Percentiles rank a stretch among this genome's conserved stretches.
Evolutionary conservation across 1,140 invertebrate species (phyloP).

Genomic region (Holotrichia oblita): DNA sequence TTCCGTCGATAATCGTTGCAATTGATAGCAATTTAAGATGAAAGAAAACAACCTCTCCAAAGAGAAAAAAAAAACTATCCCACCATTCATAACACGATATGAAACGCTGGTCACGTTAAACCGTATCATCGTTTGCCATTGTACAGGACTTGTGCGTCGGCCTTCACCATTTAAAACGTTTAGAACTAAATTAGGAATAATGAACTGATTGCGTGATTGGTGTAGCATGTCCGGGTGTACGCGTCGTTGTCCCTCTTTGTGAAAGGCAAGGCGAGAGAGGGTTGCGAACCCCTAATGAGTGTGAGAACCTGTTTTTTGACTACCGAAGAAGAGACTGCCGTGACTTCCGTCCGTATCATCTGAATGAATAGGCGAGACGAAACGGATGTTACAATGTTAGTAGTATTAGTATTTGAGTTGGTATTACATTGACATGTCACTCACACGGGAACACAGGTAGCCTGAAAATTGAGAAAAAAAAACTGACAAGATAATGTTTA

Average conservation of each 20-base stretch:
- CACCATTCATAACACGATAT: not conserved
- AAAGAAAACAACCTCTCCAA: too few relatives aligned
- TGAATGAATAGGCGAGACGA: not conserved
- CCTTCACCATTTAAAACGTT: slow-evolving; percentile 1
- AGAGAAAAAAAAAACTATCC: not conserved
- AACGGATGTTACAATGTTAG: not conserved
- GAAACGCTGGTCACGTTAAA: not conserved
- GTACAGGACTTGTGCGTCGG: not conserved
- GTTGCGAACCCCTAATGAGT: slow-evolving; percentile 19
- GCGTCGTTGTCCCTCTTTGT: not conserved
- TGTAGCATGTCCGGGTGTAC: slow-evolving; percentile 4
- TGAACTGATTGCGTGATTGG: slow-evolving; percentile 16
- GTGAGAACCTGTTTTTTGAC: slow-evolving; percentile 3
- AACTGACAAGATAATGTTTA: too few relatives aligned
- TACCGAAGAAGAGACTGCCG: slow-evolving; percentile 5
- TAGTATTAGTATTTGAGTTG: not conserved
- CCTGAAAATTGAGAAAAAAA: too few relatives aligned
- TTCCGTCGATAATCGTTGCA: too few relatives aligned
- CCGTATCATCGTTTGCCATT: slow-evolving; percentile 7
- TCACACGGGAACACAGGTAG: too few relatives aligned
- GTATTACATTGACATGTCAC: too few relatives aligned
- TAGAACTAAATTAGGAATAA: slow-evolving; percentile 21
- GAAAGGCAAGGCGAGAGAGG: slow-evolving; percentile 5
- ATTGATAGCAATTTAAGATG: too few relatives aligned
- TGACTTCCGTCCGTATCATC: not conserved